Evolutionary conservation across 2,888 invertebrate species (phyloP).

Genomic region (Drosophila merina): DNA sequence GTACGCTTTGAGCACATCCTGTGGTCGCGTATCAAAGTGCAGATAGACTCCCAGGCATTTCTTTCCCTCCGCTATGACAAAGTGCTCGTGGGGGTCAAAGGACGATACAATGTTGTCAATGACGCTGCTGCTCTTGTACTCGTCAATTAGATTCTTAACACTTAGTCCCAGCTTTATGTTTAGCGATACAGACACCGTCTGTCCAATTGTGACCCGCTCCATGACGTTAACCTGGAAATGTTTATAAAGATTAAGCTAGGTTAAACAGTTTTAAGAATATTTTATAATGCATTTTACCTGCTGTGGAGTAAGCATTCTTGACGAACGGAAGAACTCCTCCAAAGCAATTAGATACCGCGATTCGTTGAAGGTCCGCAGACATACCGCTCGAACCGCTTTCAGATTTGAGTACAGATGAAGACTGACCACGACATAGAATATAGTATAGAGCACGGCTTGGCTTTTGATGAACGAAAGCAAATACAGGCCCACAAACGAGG

Average conservation of each 20-base stretch:
- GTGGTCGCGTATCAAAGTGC: slow-evolving; percentile 83
- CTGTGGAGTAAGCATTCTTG: slow-evolving; percentile 87
- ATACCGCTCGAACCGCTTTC: slow-evolving; percentile 91
- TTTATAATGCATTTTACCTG: slow-evolving; percentile 82
- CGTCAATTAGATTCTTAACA: slow-evolving; percentile 82
- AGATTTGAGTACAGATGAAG: slow-evolving; percentile 95
- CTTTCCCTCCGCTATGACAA: slow-evolving; percentile 83
- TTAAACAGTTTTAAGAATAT: background rate
- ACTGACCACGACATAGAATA: slow-evolving; percentile 90
- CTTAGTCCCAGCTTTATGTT: slow-evolving; percentile 82
- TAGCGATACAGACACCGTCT: slow-evolving; percentile 84
- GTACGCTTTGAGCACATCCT: slow-evolving; percentile 83
- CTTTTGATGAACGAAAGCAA: slow-evolving; percentile 88
- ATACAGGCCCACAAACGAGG: slow-evolving; percentile 91
- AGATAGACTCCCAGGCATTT: slow-evolving; percentile 83
- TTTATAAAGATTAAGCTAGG: background rate
- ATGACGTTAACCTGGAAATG: slow-evolving; percentile 86
- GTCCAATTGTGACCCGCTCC: slow-evolving; percentile 89
- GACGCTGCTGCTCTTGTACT: slow-evolving; percentile 82
- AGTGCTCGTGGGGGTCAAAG: slow-evolving; percentile 84
- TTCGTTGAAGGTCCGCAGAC: slow-evolving; percentile 92
- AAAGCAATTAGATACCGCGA: slow-evolving; percentile 90
- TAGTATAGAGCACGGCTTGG: slow-evolving; percentile 87
- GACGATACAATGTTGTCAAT: slow-evolving; percentile 84
- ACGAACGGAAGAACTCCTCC: slow-evolving; percentile 87